Evolutionary conservation across 2,797 vertebrate species (phyloP).

Genomic region (Phalanger gymnotis): DNA sequence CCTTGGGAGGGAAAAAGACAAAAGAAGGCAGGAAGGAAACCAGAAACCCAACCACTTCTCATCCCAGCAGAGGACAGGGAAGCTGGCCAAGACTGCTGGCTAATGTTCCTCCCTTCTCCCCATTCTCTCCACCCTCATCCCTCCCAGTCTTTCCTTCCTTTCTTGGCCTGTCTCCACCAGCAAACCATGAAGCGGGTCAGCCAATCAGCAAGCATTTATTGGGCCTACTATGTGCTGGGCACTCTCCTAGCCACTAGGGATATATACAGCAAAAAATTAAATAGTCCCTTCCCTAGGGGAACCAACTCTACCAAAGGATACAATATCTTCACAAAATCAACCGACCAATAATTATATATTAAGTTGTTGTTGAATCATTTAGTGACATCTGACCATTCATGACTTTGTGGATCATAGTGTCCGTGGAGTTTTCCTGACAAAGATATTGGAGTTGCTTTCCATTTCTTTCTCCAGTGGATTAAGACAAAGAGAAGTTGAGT

Average conservation of each 20-base stretch:
- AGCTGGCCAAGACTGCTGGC: not conserved
- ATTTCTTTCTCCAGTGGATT: not conserved
- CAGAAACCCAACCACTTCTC: not conserved
- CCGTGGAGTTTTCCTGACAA: not conserved
- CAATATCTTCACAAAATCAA: not conserved
- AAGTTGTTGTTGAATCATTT: not conserved
- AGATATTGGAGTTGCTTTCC: not conserved
- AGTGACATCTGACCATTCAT: not conserved
- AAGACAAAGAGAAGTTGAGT: not conserved
- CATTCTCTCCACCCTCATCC: not conserved
- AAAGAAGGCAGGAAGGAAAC: not conserved
- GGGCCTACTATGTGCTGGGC: not conserved
- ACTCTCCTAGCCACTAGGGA: not conserved
- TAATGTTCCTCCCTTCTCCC: not conserved
- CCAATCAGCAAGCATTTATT: not conserved
- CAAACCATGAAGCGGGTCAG: not conserved
- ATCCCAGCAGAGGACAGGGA: not conserved
- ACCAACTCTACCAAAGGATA: not conserved
- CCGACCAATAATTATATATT: not conserved
- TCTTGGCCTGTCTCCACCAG: not conserved
- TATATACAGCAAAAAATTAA: not conserved
- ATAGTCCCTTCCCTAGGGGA: not conserved
- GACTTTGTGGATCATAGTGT: not conserved
- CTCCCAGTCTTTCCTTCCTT: not conserved
- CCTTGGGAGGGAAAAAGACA: not conserved